Percentiles rank a stretch among this genome's conserved stretches.
Conservation (phyloP, 2,888 invertebrate genomes). For the Ellobium chinense region DNA sequence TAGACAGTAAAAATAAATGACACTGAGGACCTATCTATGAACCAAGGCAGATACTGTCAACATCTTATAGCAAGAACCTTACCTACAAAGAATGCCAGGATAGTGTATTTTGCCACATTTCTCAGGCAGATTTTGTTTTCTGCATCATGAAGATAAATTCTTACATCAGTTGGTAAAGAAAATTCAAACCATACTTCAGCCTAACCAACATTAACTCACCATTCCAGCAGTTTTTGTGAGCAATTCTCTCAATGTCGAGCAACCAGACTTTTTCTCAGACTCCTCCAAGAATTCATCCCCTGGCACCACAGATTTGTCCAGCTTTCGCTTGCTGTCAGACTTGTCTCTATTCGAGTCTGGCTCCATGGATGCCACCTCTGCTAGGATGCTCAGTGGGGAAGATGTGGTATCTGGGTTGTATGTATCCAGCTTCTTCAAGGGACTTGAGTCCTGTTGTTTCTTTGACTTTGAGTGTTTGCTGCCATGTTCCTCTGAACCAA, state of each 20-base stretch:
- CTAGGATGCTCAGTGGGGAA: conserved; percentile 82
- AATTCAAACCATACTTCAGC: too few relatives aligned
- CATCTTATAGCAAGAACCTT: too few relatives aligned
- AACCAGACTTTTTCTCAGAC: conserved; percentile 80
- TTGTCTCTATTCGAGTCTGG: conserved; percentile 56
- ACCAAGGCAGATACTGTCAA: too few relatives aligned
- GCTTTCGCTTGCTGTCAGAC: conserved; percentile 33
- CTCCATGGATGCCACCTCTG: conserved; percentile 84
- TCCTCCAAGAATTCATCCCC: conserved; percentile 47
- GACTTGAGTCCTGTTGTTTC: conserved; percentile 48
- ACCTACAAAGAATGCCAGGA: background rate
- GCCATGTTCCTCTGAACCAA: conserved; percentile 52
- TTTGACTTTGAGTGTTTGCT: conserved; percentile 61
- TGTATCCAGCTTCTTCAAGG: conserved; percentile 56
- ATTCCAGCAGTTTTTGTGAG: conserved; percentile 85
- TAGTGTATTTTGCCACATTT: too few relatives aligned
- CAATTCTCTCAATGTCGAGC: conserved; percentile 89
- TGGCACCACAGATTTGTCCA: conserved; percentile 39
- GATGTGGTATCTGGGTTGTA: conserved; percentile 46
- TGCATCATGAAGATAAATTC: too few relatives aligned
- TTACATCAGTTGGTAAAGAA: background rate
- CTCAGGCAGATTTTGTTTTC: too few relatives aligned
- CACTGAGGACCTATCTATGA: too few relatives aligned
- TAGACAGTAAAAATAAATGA: too few relatives aligned
- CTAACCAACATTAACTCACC: too few relatives aligned